A percentile compares a stretch with the other conserved stretches of the same genome.
Evolutionary conservation across 2,113 vertebrate species (phyloP).

Genomic region (Lynx canadensis): DNA sequence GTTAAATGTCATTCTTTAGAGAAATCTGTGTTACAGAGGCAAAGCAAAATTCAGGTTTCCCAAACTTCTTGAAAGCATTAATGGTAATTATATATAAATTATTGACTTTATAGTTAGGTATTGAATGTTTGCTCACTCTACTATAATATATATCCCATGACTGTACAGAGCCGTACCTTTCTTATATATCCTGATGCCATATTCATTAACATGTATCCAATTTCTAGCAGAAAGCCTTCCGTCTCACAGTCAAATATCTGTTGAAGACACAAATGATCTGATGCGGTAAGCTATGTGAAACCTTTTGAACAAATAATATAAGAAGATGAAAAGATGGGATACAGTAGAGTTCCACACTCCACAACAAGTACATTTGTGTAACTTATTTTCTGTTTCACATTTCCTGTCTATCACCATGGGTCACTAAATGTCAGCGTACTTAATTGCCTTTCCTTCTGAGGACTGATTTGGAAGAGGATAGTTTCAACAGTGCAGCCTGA

Average conservation of each 20-base stretch:
- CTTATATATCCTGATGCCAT: background rate
- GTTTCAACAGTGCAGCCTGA: conserved; percentile 42
- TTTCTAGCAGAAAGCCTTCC: background rate
- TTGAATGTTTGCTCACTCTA: background rate
- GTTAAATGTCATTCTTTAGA: background rate
- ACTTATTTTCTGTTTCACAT: background rate
- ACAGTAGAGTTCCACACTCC: background rate
- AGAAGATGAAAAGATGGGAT: background rate
- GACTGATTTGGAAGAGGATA: background rate
- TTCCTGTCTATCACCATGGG: background rate
- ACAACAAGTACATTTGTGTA: background rate
- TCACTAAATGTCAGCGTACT: background rate
- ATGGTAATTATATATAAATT: conserved; percentile 8
- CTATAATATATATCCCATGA: too few relatives aligned
- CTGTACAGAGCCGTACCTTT: background rate
- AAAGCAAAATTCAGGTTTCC: background rate
- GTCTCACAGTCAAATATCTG: background rate
- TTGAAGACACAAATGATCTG: background rate
- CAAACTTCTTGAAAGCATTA: background rate
- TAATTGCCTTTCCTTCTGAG: conserved; percentile 51
- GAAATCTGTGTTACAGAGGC: background rate
- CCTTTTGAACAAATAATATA: background rate
- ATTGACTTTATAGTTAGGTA: background rate
- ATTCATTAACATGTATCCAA: background rate
- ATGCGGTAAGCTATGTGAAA: background rate